Evolutionary conservation across 2,888 invertebrate genomes (phyloP), one percentile per base, ranked within the genome.

Genomic region (Lasioglossum marginatum): DNA sequence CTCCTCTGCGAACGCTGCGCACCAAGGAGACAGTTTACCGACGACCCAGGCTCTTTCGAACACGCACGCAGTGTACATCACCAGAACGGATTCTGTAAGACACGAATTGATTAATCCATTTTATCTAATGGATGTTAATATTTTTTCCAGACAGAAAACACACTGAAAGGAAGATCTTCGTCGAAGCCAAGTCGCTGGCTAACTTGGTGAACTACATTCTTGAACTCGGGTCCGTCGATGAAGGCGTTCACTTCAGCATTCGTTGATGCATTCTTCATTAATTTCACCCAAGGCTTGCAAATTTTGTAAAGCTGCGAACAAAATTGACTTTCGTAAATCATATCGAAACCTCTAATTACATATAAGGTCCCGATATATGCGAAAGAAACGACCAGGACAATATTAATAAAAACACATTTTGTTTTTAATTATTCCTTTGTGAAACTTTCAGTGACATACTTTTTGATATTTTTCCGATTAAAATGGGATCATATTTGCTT

Each of bases 21-120:
- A 98, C 98, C 98, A 98, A 0, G 97, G 96, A 2, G 98, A 97
- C 10, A 89, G 96, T 95, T 91, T 96, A 93, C 88, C 96, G 92
- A 97, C 96, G 82, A 96, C 96, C 97, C 97, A 97, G 0, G 98
- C 97, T 93, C 97, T 97, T 90, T 98, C 97, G 94, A 97, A 98
- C 0, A 97, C 96, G 91, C 98, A 98, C 95, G 97, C 97, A 84
- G 97, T 97, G 93, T 97, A 98, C 95, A 98, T 97, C 60, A 96
- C 95, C 96, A 93, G 16, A 97, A 95, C 40, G 96, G 95, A 0
- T 95, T 95, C 73, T 89, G 70, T 27, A 79, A 66, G 70, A 37
- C 68, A 57, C 5, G 14, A 74, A 31, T 52, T 43, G 23, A 68
- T 63, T 14, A 14, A 68, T 68, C 8, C 12, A 10, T 34, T 23